Conservation (phyloP, 37 sponge, comb jelly and placozoan genomes). For the Spongilla lacustris region DNA sequence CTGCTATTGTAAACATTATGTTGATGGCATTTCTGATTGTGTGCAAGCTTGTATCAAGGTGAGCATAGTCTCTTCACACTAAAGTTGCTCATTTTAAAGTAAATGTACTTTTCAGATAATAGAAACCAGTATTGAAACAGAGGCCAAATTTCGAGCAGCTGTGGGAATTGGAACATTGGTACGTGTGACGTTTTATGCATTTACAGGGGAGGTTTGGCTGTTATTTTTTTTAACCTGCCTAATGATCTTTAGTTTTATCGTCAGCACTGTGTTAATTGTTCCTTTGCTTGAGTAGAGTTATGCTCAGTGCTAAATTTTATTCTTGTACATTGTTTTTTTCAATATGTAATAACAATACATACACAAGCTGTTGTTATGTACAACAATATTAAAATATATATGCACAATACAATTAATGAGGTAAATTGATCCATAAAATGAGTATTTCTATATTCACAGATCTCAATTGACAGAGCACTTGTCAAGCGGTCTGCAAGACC, state of each 20-base stretch:
- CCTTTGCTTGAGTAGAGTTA: too few species aligned
- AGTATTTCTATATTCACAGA: background rate
- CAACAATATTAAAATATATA: too few species aligned
- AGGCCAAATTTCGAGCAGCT: constrained; percentile 67
- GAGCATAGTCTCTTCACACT: background rate
- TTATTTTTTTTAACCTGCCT: too few species aligned
- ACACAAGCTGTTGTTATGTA: too few species aligned
- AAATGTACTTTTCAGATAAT: constrained; percentile 29
- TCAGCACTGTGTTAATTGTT: too few species aligned
- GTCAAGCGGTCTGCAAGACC: constrained; percentile 16
- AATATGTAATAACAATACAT: too few species aligned
- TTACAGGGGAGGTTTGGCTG: too few species aligned
- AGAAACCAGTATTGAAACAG: constrained; percentile 43
- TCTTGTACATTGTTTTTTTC: too few species aligned
- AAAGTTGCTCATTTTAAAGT: background rate
- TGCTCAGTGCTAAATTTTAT: too few species aligned
- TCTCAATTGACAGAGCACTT: background rate
- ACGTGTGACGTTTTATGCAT: background rate
- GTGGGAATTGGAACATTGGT: constrained; percentile 76
- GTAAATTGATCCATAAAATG: too few species aligned
- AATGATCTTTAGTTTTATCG: too few species aligned
- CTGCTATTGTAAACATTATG: background rate
- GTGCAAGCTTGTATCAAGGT: constrained; percentile 33
- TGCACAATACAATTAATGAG: too few species aligned
- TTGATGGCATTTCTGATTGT: constrained; percentile 1